Evolutionary conservation across 2,888 invertebrate genomes (phyloP), one percentile per base, ranked within the genome.

Genomic region (Parascotia fuliginaria): DNA sequence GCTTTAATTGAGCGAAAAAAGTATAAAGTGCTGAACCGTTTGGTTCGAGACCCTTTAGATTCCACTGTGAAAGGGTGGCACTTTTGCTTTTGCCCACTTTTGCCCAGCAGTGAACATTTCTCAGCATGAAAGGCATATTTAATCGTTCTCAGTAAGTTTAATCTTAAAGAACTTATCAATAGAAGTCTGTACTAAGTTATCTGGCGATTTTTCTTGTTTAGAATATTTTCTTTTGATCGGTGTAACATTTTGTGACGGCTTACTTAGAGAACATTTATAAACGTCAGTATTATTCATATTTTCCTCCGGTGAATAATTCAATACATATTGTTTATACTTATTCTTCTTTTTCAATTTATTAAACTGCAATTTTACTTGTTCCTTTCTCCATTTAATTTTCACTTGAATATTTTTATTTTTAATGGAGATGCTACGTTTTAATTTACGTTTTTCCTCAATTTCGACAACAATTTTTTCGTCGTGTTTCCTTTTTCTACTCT

Each of bases 141-240:
- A 48, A 3, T 52, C 39, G 3, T 46, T 22, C 28, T 39, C 33
- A 0, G 68, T 55, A 9, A 52, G 9, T 27, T 68, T 75, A 0
- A 68, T 15, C 52, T 78, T 83, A 38, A 90, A 89, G 53, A 89
- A 90, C 15, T 60, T 85, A 3, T 81, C 68, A 13, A 91, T 78
- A 0, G 83, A 83, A 0, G 81, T 88, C 43, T 91, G 91, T 5
- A 82, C 75, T 1, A 87, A 61, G 28, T 82, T 81, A 41, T 89
- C 89, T 0, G 76, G 60, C 0, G 65, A 60, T 41, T 77, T 85
- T 0, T 81, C 79, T 0, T 48, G 58, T 52, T 79, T 87, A 0
- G 68, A 19, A 36, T 71, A 58, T 29, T 79, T 87, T 28, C 65
- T 76, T 42, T 76, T 85, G 0, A 70, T 41, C 0, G 81, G 81